These are phyloP conservation scores for Nineta flava DNA, from an alignment of 2,888 invertebrate species.

Conservation along the genomic window DNA sequence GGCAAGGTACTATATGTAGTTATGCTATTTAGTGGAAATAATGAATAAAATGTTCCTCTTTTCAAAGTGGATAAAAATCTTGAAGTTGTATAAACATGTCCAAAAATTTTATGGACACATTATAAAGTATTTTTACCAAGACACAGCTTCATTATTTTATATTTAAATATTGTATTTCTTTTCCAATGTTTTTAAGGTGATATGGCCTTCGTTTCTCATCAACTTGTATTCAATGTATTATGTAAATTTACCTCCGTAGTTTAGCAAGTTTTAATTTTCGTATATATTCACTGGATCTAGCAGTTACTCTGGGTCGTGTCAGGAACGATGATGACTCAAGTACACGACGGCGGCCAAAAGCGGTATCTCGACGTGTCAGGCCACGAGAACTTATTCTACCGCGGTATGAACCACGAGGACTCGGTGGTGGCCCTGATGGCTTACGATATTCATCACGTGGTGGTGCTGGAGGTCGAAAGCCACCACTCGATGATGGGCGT, in stretches of 20 bases:
- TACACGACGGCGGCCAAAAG: slow-evolving; percentile 36
- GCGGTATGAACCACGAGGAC: slow-evolving; percentile 19
- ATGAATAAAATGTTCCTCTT: too few relatives aligned
- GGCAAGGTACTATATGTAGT: too few relatives aligned
- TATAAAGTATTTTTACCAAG: too few relatives aligned
- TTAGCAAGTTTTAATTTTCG: slow-evolving; percentile 28
- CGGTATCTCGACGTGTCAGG: slow-evolving; percentile 33
- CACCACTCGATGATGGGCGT: slow-evolving; percentile 1
- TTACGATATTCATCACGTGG: slow-evolving; percentile 26
- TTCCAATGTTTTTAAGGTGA: too few relatives aligned
- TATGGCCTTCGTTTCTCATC: background rate
- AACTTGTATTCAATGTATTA: background rate
- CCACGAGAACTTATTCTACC: slow-evolving; percentile 29
- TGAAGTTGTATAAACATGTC: too few relatives aligned
- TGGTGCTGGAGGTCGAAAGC: slow-evolving; percentile 12
- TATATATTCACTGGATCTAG: slow-evolving; percentile 23
- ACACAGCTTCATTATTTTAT: too few relatives aligned
- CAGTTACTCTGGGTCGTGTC: slow-evolving; percentile 30
- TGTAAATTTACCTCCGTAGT: slow-evolving; percentile 24
- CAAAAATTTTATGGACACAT: too few relatives aligned
- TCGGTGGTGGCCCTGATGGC: slow-evolving; percentile 20
- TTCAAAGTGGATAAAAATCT: too few relatives aligned
- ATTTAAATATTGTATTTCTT: too few relatives aligned
- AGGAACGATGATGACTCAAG: slow-evolving; percentile 37
- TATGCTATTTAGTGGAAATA: too few relatives aligned